A percentile compares a stretch with the other conserved stretches of the same genome.
Evolutionary conservation across 2,797 vertebrate genomes (phyloP).

Genomic region (Synanceia verrucosa): DNA sequence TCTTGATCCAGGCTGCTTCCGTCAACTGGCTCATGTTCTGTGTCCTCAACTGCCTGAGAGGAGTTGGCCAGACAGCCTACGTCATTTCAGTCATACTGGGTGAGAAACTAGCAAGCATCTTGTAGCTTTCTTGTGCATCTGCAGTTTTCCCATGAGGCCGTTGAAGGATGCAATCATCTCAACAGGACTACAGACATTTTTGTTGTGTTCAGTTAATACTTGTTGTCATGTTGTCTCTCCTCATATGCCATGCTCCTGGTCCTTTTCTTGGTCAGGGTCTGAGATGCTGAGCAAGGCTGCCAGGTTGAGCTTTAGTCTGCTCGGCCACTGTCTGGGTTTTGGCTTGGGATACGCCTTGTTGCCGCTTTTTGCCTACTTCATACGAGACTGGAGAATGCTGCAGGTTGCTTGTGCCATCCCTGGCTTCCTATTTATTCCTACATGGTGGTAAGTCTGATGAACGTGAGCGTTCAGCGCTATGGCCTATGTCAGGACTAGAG

Average conservation of each 20-base stretch:
- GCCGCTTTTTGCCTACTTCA: conserved; percentile 83
- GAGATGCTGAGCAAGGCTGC: conserved; percentile 85
- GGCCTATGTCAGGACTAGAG: not conserved
- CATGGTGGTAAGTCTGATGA: conserved; percentile 85
- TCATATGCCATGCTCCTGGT: not conserved
- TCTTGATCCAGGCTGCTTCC: conserved; percentile 84
- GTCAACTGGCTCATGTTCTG: conserved; percentile 86
- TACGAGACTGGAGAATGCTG: conserved; percentile 86
- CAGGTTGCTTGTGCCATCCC: conserved; percentile 81
- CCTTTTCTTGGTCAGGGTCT: conserved; percentile 72
- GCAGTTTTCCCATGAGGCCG: not conserved
- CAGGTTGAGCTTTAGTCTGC: conserved; percentile 76
- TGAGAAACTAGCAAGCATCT: conserved; percentile 63
- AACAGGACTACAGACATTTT: not conserved
- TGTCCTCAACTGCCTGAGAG: conserved; percentile 82
- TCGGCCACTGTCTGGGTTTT: conserved; percentile 84
- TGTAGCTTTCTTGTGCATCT: not conserved
- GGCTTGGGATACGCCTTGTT: conserved; percentile 85
- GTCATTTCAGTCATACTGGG: conserved; percentile 85
- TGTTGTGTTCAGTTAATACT: not conserved
- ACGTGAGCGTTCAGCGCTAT: not conserved
- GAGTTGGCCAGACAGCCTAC: conserved; percentile 86
- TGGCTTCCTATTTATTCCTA: conserved; percentile 71
- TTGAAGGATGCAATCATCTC: not conserved
- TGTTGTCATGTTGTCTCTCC: not conserved